phyloP scores from a whole-genome alignment of 1,140 invertebrate species.

The Caenorhabditis remanei region DNA sequence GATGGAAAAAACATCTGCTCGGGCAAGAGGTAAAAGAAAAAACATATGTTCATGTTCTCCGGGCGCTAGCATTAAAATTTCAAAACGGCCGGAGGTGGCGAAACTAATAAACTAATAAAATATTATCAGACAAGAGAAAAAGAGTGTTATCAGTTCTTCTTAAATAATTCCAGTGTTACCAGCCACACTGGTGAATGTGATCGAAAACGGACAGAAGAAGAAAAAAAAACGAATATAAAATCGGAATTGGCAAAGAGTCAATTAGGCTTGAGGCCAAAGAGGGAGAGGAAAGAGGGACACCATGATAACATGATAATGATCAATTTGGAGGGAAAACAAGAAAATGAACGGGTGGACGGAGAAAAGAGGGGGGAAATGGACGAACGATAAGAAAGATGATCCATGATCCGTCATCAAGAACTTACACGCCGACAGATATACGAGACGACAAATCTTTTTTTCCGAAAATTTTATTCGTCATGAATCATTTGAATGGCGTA shows the following conservation, averaged over 20 bases:
- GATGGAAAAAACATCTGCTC: slow-evolving; percentile 13
- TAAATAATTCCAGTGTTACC: slow-evolving; percentile 29
- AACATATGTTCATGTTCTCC: slow-evolving; percentile 8
- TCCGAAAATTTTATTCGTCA: slow-evolving; percentile 15
- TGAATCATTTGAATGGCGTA: background rate
- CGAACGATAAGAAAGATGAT: slow-evolving; percentile 14
- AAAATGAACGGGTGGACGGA: background rate
- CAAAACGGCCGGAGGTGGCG: slow-evolving; percentile 25
- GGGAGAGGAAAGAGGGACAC: background rate
- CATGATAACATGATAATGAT: slow-evolving; percentile 45
- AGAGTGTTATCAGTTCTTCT: slow-evolving; percentile 25
- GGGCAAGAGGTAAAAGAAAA: background rate
- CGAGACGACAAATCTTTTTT: background rate
- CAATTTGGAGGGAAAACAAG: slow-evolving; percentile 32
- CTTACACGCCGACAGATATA: background rate
- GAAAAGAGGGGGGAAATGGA: background rate
- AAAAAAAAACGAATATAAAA: background rate
- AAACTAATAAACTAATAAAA: slow-evolving; percentile 23
- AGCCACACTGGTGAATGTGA: background rate
- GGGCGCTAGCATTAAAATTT: background rate
- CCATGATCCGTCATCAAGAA: slow-evolving; percentile 4
- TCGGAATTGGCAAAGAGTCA: background rate
- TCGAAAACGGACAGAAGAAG: background rate
- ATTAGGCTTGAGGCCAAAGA: background rate
- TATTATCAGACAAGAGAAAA: slow-evolving; percentile 21